Conservation (phyloP, 2,797 vertebrate species). For the Eutrigla gurnardus region DNA sequence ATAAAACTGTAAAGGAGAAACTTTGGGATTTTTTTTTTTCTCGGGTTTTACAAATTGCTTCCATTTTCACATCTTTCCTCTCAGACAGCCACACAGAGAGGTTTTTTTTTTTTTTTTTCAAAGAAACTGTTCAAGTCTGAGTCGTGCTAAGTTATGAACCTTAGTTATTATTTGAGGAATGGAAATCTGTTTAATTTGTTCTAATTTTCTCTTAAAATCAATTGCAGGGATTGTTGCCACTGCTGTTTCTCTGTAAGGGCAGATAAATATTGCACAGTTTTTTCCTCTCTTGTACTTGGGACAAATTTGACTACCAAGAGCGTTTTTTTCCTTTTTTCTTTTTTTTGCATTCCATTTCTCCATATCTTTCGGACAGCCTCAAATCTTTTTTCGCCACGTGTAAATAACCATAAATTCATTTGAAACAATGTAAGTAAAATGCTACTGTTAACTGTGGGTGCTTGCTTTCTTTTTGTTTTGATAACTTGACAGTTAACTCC, state of each 20-base stretch:
- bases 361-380: conserved; percentile 75
- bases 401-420: conserved; percentile 84
- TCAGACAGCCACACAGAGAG: conserved; percentile 55
- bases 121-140: conserved; percentile 50
- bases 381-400: conserved; percentile 73
- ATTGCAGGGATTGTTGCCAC: conserved; percentile 93
- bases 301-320: conserved; percentile 74
- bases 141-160: conserved; percentile 69
- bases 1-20: conserved; percentile 82
- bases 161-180: conserved; percentile 71
- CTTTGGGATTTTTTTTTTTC: conserved; percentile 59
- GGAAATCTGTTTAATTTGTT: conserved; percentile 75
- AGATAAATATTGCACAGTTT: conserved; percentile 91
- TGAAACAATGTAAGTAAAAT: conserved; percentile 83
- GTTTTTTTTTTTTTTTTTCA: conserved; percentile 35
- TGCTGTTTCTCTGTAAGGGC: conserved; percentile 88
- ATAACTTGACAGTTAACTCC: conserved; percentile 76
- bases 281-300: conserved; percentile 74
- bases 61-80: conserved; percentile 70
- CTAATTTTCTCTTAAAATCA: conserved; percentile 80
- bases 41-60: conserved; percentile 75
- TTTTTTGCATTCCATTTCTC: conserved; percentile 78
- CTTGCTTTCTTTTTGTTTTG: conserved; percentile 75
- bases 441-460: conserved; percentile 83
- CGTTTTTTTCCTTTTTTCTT: conserved; percentile 34